These are phyloP conservation scores for Ophthalmotilapia sp. DNA, from an alignment of 2,113 vertebrate genomes.

Conservation along the genomic window DNA sequence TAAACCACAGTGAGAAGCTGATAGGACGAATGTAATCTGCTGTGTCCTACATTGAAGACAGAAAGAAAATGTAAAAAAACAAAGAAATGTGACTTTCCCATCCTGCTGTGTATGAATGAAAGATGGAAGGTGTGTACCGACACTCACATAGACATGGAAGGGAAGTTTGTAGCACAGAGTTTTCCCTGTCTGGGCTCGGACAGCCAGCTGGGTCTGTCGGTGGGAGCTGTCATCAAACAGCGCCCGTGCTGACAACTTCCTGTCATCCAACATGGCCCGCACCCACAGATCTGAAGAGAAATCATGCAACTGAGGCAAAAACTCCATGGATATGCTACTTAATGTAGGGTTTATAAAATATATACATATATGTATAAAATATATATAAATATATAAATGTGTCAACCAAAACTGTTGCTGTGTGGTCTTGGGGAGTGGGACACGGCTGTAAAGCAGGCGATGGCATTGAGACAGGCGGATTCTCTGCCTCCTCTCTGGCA, in stretches of 20 bases:
- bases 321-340: not conserved
- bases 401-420: conserved; percentile 70
- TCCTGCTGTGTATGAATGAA: not conserved
- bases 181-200: conserved; percentile 64
- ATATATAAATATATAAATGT: not conserved
- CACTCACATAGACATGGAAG: conserved; percentile 88
- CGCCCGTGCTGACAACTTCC: conserved; percentile 73
- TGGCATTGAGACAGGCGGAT: conserved; percentile 79
- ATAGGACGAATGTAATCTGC: conserved; percentile 89
- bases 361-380: not conserved
- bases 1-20: conserved; percentile 78
- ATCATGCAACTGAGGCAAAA: not conserved
- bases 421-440: conserved; percentile 66
- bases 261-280: conserved; percentile 82
- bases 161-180: conserved; percentile 74
- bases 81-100: not conserved
- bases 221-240: conserved; percentile 82
- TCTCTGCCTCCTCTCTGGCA: conserved; percentile 75
- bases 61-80: not conserved
- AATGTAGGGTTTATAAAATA: not conserved
- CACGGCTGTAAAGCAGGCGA: conserved; percentile 75
- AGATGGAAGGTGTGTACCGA: not conserved
- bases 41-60: conserved; percentile 76
- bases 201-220: conserved; percentile 65
- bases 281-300: conserved; percentile 70